Evolutionary conservation across 1,140 invertebrate species (phyloP), one percentile per base, ranked within the genome.

Genomic region (Ceratina calcarata): DNA sequence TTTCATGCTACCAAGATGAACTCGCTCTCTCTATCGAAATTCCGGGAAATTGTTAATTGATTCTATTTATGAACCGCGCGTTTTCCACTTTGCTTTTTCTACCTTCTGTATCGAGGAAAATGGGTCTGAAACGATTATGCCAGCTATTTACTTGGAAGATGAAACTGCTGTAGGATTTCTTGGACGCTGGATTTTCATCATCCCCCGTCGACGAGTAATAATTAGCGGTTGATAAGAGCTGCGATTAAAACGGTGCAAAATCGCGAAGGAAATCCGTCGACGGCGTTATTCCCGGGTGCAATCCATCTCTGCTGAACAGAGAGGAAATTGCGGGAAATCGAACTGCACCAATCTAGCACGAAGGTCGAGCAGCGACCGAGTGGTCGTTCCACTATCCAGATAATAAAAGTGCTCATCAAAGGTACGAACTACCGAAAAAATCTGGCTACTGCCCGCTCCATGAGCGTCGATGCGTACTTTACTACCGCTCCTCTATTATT

Each of bases 381-480:
- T 18, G 53, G 16, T 57, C 45, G 49, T 27, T 49, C 76, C 20
- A 20, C 60, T 57, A 64, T 32, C 20, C 51, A 10, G 27, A 78
- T 78, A 78, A 78, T 72, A 32, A 57, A 78, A 65, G 76, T 57
- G 49, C 32, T 32, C 60, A 6, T 22, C 27, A 0, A 13, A 45
- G 12, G 58, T 45, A 27, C 18, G 7, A 1, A 49, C 1, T 45
- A 15, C 16, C 58, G 68, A 72, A 72, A 78, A 55, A 72, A 72
- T 64, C 60, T 49, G 20, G 7, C 49, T 57, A 24, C 37, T 45
- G 68, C 49, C 18, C 20, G 7, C 13, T 57, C 16, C n/a, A 64
- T 22, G 68, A 64, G 69, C 27, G 45, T 57, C 60, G 49, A 62
- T 22, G 60, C 22, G 20, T 68, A 62, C 49, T 64, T 72, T 20